A percentile compares a stretch with the other conserved stretches of the same genome.
phyloP scores from a whole-genome alignment of 2,797 vertebrate species.

The Urocyon cinereoargenteus region DNA sequence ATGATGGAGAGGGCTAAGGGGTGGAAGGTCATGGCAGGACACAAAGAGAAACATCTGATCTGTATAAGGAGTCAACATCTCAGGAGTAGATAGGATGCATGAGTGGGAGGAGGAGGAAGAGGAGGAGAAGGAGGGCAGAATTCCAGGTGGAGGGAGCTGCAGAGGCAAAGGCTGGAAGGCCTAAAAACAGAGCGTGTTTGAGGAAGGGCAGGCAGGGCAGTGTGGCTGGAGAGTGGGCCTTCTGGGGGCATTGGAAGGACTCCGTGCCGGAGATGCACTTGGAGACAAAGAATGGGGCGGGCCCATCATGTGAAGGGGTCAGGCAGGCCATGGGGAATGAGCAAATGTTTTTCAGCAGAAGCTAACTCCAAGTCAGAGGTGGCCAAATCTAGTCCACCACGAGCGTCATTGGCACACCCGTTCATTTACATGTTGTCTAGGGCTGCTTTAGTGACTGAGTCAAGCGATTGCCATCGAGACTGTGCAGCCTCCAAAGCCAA shows the following conservation, averaged over 20 bases:
- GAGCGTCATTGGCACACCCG: background rate
- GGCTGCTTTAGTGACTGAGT: background rate
- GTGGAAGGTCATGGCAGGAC: background rate
- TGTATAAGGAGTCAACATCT: background rate
- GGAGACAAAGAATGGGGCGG: background rate
- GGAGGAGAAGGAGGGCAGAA: background rate
- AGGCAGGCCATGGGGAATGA: background rate
- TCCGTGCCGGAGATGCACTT: background rate
- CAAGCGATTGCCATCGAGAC: background rate
- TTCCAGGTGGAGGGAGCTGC: fast-evolving
- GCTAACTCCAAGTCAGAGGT: background rate
- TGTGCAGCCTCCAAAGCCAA: background rate
- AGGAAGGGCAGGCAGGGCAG: background rate
- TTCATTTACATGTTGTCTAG: background rate
- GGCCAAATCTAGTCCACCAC: background rate
- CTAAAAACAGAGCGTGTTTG: background rate
- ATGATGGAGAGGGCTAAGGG: background rate
- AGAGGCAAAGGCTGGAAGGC: background rate
- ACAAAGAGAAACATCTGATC: background rate
- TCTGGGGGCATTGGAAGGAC: fast-evolving
- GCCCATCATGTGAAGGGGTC: fast-evolving
- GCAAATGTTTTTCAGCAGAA: background rate
- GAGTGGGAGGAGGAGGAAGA: background rate
- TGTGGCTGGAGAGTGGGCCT: background rate
- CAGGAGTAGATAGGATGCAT: background rate